Evolutionary conservation across 2,888 invertebrate species (phyloP).

Genomic region (Heliconius ethilla): DNA sequence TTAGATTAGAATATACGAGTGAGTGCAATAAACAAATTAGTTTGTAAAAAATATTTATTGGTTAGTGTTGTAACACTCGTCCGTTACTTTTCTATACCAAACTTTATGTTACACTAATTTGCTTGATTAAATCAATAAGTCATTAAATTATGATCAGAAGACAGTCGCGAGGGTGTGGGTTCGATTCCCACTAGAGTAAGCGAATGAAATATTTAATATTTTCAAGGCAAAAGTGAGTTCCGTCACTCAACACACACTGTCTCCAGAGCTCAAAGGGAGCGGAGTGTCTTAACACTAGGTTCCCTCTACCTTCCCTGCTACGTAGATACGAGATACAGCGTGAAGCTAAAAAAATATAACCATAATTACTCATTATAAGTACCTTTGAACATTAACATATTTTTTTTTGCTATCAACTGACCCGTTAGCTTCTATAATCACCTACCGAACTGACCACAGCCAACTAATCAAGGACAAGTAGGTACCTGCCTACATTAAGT

Average conservation of each 20-base stretch:
- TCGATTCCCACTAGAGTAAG: no score
- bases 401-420: not conserved
- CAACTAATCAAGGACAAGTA: slow-evolving; percentile 59
- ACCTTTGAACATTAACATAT: not conserved
- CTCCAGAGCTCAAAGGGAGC: no score
- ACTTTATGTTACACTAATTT: not conserved
- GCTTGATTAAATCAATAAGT: not conserved
- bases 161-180: no score
- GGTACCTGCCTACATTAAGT: slow-evolving; percentile 50
- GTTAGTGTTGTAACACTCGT: slow-evolving; percentile 5
- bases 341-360: no score
- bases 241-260: no score
- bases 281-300: no score
- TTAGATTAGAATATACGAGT: slow-evolving; percentile 13
- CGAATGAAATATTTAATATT: no score
- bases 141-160: not conserved
- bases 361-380: not conserved
- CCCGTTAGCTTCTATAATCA: not conserved
- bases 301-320: no score
- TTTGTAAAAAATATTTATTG: slow-evolving; percentile 28
- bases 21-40: slow-evolving; percentile 30
- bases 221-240: no score
- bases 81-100: not conserved
- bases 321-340: no score
- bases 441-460: slow-evolving; percentile 52